Conservation (phyloP, 2,797 vertebrate species). For the Semotilus atromaculatus region DNA sequence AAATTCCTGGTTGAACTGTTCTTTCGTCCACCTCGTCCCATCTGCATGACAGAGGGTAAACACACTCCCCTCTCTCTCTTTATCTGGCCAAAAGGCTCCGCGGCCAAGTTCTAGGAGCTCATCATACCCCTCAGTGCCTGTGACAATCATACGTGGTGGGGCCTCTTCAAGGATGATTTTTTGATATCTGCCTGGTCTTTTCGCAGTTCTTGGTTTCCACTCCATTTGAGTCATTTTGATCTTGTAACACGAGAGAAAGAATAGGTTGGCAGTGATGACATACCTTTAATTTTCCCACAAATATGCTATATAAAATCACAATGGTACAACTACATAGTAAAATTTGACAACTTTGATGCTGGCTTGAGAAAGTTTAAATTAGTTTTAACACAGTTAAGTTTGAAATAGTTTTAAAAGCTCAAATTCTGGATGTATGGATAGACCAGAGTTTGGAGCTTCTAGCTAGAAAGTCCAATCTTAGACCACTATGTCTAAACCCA, state of each 20-base stretch:
- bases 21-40: constrained; percentile 12
- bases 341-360: neutral
- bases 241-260: neutral
- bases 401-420: too few relatives aligned
- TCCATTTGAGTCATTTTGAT: neutral
- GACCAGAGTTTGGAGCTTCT: too few relatives aligned
- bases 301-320: neutral
- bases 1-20: constrained; percentile 10
- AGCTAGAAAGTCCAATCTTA: too few relatives aligned
- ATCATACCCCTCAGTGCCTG: constrained; percentile 3
- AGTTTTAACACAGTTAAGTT: too few relatives aligned
- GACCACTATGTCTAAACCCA: too few relatives aligned
- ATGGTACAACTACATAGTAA: too few relatives aligned
- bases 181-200: neutral
- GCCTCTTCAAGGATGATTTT: neutral
- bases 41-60: neutral
- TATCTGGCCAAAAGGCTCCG: neutral
- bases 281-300: neutral
- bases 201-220: neutral
- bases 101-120: neutral
- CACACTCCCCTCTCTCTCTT: neutral
- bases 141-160: neutral
- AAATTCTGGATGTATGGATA: too few relatives aligned
- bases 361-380: too few relatives aligned
- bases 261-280: neutral